Conservation (phyloP, 2,113 vertebrate species). For the Forbesichthys agassizii region DNA sequence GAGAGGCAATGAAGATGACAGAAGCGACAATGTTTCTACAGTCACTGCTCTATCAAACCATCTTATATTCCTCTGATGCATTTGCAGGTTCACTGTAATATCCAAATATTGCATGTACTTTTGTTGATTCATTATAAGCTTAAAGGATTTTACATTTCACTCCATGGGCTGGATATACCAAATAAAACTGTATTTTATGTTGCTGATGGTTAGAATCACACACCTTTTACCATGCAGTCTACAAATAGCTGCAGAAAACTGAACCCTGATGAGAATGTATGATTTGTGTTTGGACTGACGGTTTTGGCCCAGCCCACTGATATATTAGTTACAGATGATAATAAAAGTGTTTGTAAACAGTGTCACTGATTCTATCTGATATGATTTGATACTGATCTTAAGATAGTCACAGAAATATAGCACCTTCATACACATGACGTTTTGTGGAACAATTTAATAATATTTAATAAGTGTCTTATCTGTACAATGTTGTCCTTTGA, state of each 20-base stretch:
- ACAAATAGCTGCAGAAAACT: slow-evolving; percentile 29
- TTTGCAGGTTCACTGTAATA: slow-evolving; percentile 1
- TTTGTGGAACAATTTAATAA: too few relatives aligned
- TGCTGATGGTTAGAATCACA: not conserved
- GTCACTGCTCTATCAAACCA: not conserved
- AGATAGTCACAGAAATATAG: not conserved
- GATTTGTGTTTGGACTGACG: slow-evolving; percentile 24
- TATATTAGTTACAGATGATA: not conserved
- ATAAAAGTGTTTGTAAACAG: not conserved
- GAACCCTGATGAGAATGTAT: not conserved
- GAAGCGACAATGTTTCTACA: not conserved
- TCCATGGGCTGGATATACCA: not conserved
- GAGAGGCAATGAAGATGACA: slow-evolving; percentile 24
- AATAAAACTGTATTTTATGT: not conserved
- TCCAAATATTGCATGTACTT: not conserved
- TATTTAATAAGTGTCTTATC: not conserved
- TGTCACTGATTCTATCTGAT: not conserved
- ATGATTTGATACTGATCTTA: not conserved
- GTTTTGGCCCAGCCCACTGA: not conserved
- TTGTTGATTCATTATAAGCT: not conserved
- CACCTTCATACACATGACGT: too few relatives aligned
- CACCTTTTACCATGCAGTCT: not conserved
- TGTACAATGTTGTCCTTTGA: not conserved
- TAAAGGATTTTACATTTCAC: not conserved
- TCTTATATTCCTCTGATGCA: not conserved